Base-by-base conservation (phyloP, 2,797 vertebrate genomes). In the Oryzias sinensis region DNA sequence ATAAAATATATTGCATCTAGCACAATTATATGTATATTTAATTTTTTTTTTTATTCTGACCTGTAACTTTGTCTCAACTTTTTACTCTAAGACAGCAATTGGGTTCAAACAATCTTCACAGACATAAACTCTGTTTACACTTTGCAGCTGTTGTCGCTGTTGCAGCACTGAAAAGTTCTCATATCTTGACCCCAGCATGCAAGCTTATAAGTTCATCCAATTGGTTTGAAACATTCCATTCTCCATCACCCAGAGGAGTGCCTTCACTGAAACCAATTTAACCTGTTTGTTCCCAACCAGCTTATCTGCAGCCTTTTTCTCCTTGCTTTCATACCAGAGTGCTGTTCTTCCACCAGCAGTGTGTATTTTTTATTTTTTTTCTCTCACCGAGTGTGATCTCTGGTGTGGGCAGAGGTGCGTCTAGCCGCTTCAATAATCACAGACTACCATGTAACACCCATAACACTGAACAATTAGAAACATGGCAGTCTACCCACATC, bases 381-480 rank as follows among this genome's bases (percentile, higher is more conserved):
- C 49, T 56, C 46, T 69, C 46, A 40, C 59, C 4, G 65, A 72
- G 80, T 84, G 83, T 77, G 81, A 84, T 83, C 79, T 78, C 45
- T 79, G 75, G 81, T 81, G 86, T 84, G 80, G 82, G 83, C 77
- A 76, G 92, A 92, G 84, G 93, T 82, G 83, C 70, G 68, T 82
- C 70, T 66, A 33, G 72, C 80, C 83, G 82, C n/a, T n/a, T n/a
- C n/a, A n/a, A n/a, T n/a, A n/a, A n/a, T n/a, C n/a, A n/a, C n/a
- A n/a, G n/a, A n/a, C n/a, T n/a, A n/a, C n/a, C 82, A 88, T 75
- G 72, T 70, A 72, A 90, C 85, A 85, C 76, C 92, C 88, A 91
- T 53, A 81, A 93, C 93, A 89, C 83, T 90, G 85, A 90, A 89
- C 84, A 92, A 90, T 94, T 93, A 93, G 93, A 90, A 94, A 93